Evolutionary conservation across 2,888 invertebrate species (phyloP).

Genomic region (Drosophila mimetica): DNA sequence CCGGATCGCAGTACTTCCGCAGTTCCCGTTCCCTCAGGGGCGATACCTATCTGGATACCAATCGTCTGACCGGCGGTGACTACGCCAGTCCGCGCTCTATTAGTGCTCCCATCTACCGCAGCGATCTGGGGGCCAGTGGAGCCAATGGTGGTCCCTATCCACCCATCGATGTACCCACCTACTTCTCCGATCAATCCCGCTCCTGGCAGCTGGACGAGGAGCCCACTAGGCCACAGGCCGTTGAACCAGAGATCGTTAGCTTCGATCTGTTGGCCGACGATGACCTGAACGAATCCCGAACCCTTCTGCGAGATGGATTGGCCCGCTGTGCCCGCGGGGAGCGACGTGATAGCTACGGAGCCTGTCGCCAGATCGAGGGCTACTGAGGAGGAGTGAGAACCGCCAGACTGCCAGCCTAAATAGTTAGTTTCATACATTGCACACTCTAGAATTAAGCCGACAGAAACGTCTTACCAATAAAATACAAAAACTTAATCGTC

Average conservation of each 20-base stretch:
- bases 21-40: slow-evolving; percentile 74
- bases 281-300: slow-evolving; percentile 82
- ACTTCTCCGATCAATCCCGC: slow-evolving; percentile 56
- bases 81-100: slow-evolving; percentile 54
- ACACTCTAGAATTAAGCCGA: slow-evolving; percentile 40
- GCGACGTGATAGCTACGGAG: slow-evolving; percentile 88
- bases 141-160: slow-evolving; percentile 71
- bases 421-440: slow-evolving; percentile 45
- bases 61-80: slow-evolving; percentile 56
- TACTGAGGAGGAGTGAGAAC: slow-evolving; percentile 69
- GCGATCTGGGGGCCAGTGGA: slow-evolving; percentile 60
- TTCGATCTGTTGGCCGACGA: slow-evolving; percentile 71
- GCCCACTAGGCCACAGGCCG: slow-evolving; percentile 65
- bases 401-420: slow-evolving; percentile 59
- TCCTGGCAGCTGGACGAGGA: slow-evolving; percentile 73
- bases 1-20: slow-evolving; percentile 70
- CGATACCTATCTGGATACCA: slow-evolving; percentile 72
- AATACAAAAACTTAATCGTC: slow-evolving; percentile 15
- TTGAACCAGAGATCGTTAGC: slow-evolving; percentile 78
- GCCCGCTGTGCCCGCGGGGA: slow-evolving; percentile 91
- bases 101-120: slow-evolving; percentile 71
- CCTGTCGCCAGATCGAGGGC: slow-evolving; percentile 85
- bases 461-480: slow-evolving; percentile 33
- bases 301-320: slow-evolving; percentile 87
- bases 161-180: slow-evolving; percentile 76